Evolutionary conservation across 53 echinoderm and acorn worm genomes (phyloP), one percentile per base, ranked within the genome.

Genomic region (Patiria pectinifera): DNA sequence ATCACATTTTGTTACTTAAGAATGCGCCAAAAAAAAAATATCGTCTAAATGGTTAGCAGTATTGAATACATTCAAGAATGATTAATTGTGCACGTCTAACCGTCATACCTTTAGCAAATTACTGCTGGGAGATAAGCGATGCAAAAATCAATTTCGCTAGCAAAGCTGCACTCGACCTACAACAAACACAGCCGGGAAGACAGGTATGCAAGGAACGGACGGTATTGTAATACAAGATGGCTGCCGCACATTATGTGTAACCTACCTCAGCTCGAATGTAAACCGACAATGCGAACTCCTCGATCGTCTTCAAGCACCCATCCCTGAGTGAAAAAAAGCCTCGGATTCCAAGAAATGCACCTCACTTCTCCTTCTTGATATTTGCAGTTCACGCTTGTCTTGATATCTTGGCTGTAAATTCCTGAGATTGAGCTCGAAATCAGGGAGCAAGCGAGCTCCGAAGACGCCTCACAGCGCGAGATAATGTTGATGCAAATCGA

Each of bases 221-320:
- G 47, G 35, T 66, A 74, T 53, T 1, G 53, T 53, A 66, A 66
- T 74, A 74, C 74, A 85, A 85, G 66, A 85, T 85, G 85, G 85
- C 85, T 84, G 63, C 35, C 69, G 4, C 35, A 35, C 63, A 85
- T 35, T 66, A 43, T 53, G 85, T 26, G 45, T 43, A 74, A 74
- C 22, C 74, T 74, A 74, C 74, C 74, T 74, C 6, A 16, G 13
- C 10, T 74, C 74, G 5, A 18, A 18, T 14, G 74, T 3, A 74
- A 74, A 74, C 74, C 74, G 19, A 24, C 74, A 24, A 21, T 9
- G 3, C 10, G 18, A 23, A 74, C 3, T 4, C 22, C 24, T 21
- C 22, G n/a, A n/a, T n/a, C n/a, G 8, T 24, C 19, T 74, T 2
- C 10, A 74, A 1, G 74, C 24, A 23, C 3, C 22, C 74, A 74